These are phyloP conservation scores for Trissolcus basalis DNA, from an alignment of 1,140 invertebrate species.

Conservation along the genomic window DNA sequence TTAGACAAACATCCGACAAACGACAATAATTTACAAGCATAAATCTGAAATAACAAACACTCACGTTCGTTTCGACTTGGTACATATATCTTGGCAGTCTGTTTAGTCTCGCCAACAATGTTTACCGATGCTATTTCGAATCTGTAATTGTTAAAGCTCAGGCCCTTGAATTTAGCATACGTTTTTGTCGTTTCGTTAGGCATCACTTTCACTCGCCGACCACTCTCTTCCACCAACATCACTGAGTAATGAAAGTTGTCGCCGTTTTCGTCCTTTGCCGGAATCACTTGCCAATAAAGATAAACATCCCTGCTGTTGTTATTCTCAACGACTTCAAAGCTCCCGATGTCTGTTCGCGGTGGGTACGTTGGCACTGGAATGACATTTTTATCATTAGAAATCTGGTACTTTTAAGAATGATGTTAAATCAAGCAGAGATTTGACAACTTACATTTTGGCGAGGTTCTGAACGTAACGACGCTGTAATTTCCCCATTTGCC, in stretches of 20 bases:
- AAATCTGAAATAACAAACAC: constrained; percentile 40
- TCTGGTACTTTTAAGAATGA: neutral
- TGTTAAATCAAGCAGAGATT: neutral
- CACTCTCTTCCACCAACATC: constrained; percentile 69
- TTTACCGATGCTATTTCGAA: constrained; percentile 79
- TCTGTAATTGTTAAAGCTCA: constrained; percentile 73
- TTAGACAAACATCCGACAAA: constrained; percentile 3
- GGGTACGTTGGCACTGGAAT: constrained; percentile 77
- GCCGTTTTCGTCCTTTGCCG: constrained; percentile 79
- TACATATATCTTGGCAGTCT: constrained; percentile 79
- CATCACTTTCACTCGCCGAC: constrained; percentile 52
- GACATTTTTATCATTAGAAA: neutral
- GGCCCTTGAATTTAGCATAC: constrained; percentile 77
- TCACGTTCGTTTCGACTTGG: constrained; percentile 78
- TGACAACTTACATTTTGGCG: constrained; percentile 75
- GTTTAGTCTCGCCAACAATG: constrained; percentile 76
- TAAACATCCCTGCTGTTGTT: constrained; percentile 77
- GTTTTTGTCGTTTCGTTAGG: constrained; percentile 74
- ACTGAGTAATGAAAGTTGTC: constrained; percentile 76
- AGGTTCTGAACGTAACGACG: constrained; percentile 78
- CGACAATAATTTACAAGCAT: constrained; percentile 9
- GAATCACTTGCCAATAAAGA: constrained; percentile 84
- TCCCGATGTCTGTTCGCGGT: constrained; percentile 80
- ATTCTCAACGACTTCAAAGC: constrained; percentile 79
- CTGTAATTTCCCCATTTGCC: constrained; percentile 81